Percentiles rank a stretch among this genome's conserved stretches.
Conservation (phyloP, 2,113 vertebrate species). For the Cyrtonyx montezumae region DNA sequence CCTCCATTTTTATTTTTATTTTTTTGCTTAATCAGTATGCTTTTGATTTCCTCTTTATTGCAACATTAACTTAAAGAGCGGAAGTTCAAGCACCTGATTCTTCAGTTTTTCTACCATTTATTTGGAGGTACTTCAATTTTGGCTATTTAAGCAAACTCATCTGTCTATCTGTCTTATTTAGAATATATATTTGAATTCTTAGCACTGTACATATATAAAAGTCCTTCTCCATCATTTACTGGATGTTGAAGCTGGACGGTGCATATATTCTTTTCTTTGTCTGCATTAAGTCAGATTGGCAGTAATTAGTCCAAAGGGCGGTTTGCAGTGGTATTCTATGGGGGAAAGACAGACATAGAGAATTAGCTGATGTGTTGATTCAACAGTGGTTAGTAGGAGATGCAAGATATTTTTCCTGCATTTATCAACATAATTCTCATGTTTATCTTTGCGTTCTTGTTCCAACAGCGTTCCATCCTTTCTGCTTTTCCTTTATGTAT, state of each 20-base stretch:
- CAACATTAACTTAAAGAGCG: not conserved
- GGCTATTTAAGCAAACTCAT: not conserved
- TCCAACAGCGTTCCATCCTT: not conserved
- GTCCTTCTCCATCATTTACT: not conserved
- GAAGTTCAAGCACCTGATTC: accelerated
- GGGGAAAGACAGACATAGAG: not conserved
- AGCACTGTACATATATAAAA: not conserved
- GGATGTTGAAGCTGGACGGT: not conserved
- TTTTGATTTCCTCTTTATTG: not conserved
- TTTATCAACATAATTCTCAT: not conserved
- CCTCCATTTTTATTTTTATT: not conserved
- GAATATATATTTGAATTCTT: not conserved
- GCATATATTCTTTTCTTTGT: not conserved
- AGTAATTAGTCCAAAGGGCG: not conserved
- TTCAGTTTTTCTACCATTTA: not conserved
- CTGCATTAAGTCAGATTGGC: not conserved
- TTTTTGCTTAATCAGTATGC: not conserved
- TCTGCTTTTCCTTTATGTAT: not conserved
- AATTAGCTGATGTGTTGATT: not conserved
- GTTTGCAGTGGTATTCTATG: not conserved
- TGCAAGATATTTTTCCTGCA: not conserved
- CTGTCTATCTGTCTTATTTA: not conserved
- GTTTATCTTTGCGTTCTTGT: not conserved
- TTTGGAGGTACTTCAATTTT: not conserved
- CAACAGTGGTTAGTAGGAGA: not conserved